Conservation (phyloP, 2,888 invertebrate genomes). For the Mycalesis mineus region DNA sequence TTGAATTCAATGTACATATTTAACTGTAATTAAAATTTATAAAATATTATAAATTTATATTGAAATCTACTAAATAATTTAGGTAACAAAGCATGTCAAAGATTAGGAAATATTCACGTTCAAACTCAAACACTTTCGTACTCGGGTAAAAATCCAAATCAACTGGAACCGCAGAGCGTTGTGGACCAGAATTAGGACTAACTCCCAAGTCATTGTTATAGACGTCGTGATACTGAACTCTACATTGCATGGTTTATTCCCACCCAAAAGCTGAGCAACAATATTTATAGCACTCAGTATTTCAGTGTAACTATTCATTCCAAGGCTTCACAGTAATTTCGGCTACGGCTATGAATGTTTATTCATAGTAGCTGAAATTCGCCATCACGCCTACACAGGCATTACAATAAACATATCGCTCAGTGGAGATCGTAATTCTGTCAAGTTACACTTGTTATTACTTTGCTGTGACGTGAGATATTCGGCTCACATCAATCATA, state of each 20-base stretch:
- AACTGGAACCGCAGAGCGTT: too few relatives aligned
- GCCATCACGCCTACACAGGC: constrained; percentile 55
- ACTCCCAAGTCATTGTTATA: too few relatives aligned
- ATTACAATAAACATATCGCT: constrained; percentile 51
- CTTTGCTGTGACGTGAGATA: constrained; percentile 31
- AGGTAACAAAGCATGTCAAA: too few relatives aligned
- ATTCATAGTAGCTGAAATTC: constrained; percentile 36
- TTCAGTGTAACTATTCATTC: background rate
- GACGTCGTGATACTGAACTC: too few relatives aligned
- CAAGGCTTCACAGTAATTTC: background rate
- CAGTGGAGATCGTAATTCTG: constrained; percentile 53
- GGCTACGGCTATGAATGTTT: constrained; percentile 10
- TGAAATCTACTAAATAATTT: too few relatives aligned
- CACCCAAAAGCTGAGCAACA: background rate
- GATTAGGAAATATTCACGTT: too few relatives aligned
- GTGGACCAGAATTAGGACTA: too few relatives aligned
- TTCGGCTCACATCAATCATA: constrained; percentile 31
- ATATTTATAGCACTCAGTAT: background rate
- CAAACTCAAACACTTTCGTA: too few relatives aligned
- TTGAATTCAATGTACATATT: too few relatives aligned
- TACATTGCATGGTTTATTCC: background rate
- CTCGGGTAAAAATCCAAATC: too few relatives aligned
- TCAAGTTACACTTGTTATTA: constrained; percentile 34
- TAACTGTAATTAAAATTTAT: too few relatives aligned
- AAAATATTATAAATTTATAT: too few relatives aligned